Evolutionary conservation across 2,113 vertebrate species (phyloP).

Genomic region (Rhinopomastus cyanomelas): DNA sequence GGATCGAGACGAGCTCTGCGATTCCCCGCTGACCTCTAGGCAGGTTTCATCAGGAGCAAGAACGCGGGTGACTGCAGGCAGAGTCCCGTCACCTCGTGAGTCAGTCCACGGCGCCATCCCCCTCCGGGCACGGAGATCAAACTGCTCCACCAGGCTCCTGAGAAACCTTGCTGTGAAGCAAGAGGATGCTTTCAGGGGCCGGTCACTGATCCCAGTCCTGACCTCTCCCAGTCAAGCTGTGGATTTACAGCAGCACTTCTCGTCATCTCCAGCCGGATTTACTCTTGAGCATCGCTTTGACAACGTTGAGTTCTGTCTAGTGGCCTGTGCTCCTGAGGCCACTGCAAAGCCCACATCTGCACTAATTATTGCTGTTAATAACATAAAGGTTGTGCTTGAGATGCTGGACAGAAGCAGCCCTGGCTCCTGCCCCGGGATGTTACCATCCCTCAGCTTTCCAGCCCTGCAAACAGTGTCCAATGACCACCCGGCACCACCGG

Average conservation of each 20-base stretch:
- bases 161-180: neutral
- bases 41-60: neutral
- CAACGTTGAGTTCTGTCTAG: neutral
- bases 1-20: neutral
- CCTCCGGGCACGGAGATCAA: neutral
- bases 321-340: slow-evolving; percentile 2
- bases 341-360: neutral
- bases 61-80: neutral
- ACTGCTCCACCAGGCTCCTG: neutral
- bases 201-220: neutral
- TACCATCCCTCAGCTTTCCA: neutral
- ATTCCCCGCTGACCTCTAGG: neutral
- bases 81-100: neutral
- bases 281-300: slow-evolving; percentile 55
- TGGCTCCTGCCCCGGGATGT: neutral
- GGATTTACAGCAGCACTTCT: slow-evolving; percentile 35
- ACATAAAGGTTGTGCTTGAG: neutral
- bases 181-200: neutral
- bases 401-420: neutral
- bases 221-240: neutral
- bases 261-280: slow-evolving; percentile 42
- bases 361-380: slow-evolving; percentile 29
- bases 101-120: neutral
- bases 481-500: neutral
- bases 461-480: neutral